Conservation (phyloP, 1,140 invertebrate species). For the Antheraea mylitta region DNA sequence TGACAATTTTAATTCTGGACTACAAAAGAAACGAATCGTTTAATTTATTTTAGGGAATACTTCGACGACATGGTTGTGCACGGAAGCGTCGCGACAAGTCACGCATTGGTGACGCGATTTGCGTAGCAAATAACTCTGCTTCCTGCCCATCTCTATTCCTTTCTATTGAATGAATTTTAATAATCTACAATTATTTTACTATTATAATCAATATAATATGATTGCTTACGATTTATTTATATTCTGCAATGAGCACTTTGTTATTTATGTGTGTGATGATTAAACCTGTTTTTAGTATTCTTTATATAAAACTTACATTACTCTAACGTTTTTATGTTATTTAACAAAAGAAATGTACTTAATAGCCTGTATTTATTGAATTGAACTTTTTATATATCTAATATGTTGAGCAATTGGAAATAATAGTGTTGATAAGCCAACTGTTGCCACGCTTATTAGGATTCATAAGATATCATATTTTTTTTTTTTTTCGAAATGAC, state of each 20-base stretch:
- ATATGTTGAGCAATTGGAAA: too few species aligned
- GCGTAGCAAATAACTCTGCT: constrained; percentile 42
- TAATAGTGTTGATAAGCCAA: too few species aligned
- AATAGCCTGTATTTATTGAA: too few species aligned
- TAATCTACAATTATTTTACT: neutral
- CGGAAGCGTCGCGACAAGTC: constrained; percentile 36
- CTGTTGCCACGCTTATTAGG: too few species aligned
- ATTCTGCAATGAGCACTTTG: neutral
- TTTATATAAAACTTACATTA: too few species aligned
- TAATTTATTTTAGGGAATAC: constrained; percentile 10
- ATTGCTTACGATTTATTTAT: neutral
- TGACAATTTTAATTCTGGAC: constrained; percentile 9
- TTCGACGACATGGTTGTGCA: constrained; percentile 26
- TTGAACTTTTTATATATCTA: too few species aligned
- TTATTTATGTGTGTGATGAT: neutral
- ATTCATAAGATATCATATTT: too few species aligned
- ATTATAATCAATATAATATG: neutral
- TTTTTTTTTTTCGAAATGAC: too few species aligned
- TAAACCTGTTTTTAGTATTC: too few species aligned
- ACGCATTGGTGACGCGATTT: constrained; percentile 48
- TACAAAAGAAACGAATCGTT: constrained; percentile 4
- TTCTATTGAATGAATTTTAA: neutral
- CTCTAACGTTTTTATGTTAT: too few species aligned
- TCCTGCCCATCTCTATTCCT: constrained; percentile 28
- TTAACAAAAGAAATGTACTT: too few species aligned